Evolutionary conservation across 2,113 vertebrate species (phyloP).

Genomic region (Trochalopteron elliotii): DNA sequence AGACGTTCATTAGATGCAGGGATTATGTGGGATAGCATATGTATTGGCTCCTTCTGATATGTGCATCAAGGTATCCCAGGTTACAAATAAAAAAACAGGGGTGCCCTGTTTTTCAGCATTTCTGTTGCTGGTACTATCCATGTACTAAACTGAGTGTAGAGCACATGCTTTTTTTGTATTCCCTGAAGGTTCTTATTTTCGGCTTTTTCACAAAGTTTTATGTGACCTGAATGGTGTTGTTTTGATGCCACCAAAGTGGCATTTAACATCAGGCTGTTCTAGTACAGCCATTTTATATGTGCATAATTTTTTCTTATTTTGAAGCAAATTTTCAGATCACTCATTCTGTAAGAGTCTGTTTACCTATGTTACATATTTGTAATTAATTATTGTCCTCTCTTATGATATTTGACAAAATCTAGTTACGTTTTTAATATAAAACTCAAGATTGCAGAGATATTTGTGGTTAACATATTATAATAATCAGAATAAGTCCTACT

Average conservation of each 20-base stretch:
- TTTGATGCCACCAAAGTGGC: neutral
- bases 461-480: neutral
- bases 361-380: neutral
- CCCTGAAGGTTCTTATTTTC: neutral
- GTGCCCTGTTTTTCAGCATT: neutral
- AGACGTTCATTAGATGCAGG: neutral
- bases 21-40: neutral
- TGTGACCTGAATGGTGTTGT: neutral
- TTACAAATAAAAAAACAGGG: neutral
- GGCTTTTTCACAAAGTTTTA: neutral
- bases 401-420: neutral
- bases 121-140: neutral
- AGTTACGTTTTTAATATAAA: neutral
- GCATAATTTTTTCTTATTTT: neutral
- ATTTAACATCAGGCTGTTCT: neutral
- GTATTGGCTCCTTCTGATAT: neutral
- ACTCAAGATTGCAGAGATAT: neutral
- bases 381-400: neutral
- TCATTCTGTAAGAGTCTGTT: neutral
- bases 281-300: neutral
- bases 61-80: neutral
- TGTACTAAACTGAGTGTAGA: neutral
- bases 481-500: neutral
- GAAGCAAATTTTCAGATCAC: neutral
- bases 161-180: fast-evolving